Conservation (phyloP, 1,140 invertebrate genomes). For the Drosophila neocordata region DNA sequence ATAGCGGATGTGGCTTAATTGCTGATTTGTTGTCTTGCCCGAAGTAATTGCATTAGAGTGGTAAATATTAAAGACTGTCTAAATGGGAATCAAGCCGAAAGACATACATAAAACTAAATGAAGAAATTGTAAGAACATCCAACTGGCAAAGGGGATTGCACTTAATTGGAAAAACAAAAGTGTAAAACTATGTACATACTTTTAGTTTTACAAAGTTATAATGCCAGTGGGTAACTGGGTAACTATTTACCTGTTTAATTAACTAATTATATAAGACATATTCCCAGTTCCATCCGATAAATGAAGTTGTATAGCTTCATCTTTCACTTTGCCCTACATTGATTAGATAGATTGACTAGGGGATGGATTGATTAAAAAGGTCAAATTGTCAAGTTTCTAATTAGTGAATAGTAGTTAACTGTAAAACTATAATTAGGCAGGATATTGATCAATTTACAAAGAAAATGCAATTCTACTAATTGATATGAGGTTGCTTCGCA, state of each 20-base stretch:
- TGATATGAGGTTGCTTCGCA: too few species aligned
- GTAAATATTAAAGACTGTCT: conserved; percentile 54
- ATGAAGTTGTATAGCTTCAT: neutral
- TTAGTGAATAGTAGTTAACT: neutral
- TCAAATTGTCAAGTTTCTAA: neutral
- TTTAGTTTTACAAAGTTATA: neutral
- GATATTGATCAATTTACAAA: neutral
- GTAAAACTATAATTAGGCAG: neutral
- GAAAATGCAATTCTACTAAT: too few species aligned
- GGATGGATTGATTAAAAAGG: neutral
- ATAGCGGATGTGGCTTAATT: conserved; percentile 46
- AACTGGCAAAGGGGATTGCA: neutral
- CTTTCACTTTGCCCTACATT: neutral
- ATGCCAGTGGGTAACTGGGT: neutral
- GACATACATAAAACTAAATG: conserved; percentile 56
- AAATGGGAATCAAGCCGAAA: conserved; percentile 50
- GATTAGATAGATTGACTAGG: neutral
- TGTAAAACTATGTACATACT: conserved; percentile 8
- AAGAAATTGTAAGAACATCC: conserved; percentile 35
- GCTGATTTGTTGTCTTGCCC: conserved; percentile 56
- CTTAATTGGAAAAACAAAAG: conserved; percentile 5
- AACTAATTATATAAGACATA: neutral
- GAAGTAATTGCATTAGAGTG: conserved; percentile 57
- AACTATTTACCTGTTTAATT: neutral
- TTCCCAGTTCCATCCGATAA: neutral